phyloP scores from a whole-genome alignment of 2,113 vertebrate species.

The Smithornis capensis region DNA sequence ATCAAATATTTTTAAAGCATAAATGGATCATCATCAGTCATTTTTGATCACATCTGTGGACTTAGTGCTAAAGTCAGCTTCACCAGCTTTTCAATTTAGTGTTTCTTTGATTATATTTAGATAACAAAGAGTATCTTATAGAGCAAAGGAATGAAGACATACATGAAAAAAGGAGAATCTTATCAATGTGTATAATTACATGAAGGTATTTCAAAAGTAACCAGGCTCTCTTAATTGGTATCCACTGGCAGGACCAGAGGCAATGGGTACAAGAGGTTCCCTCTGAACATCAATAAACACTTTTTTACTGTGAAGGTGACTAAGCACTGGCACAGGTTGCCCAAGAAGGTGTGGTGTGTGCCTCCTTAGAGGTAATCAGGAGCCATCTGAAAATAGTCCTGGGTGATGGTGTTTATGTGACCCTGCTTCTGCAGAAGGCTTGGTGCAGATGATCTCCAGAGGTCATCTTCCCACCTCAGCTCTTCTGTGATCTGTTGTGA shows the following conservation, averaged over 20 bases:
- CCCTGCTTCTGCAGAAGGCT: rapidly evolving
- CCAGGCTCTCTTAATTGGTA: neutral
- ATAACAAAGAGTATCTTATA: neutral
- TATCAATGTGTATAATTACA: neutral
- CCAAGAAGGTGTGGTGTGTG: neutral
- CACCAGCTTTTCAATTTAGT: neutral
- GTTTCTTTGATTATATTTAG: neutral
- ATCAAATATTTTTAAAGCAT: neutral
- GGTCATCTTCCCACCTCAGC: neutral
- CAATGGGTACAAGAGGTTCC: neutral
- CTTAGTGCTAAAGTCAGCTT: neutral
- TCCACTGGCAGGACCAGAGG: neutral
- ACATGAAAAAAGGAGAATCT: neutral
- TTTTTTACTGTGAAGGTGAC: neutral
- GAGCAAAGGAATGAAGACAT: neutral
- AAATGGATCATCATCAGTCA: neutral
- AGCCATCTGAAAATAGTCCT: neutral
- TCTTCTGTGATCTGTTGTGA: neutral
- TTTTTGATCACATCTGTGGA: neutral
- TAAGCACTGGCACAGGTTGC: neutral
- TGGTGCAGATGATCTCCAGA: neutral
- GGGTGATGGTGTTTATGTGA: neutral
- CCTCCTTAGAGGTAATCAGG: neutral
- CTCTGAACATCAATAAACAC: neutral
- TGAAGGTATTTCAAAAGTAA: neutral